These are phyloP conservation scores for Corynorhinus townsendii DNA, from an alignment of 2,113 vertebrate species.

Conservation along the genomic window DNA sequence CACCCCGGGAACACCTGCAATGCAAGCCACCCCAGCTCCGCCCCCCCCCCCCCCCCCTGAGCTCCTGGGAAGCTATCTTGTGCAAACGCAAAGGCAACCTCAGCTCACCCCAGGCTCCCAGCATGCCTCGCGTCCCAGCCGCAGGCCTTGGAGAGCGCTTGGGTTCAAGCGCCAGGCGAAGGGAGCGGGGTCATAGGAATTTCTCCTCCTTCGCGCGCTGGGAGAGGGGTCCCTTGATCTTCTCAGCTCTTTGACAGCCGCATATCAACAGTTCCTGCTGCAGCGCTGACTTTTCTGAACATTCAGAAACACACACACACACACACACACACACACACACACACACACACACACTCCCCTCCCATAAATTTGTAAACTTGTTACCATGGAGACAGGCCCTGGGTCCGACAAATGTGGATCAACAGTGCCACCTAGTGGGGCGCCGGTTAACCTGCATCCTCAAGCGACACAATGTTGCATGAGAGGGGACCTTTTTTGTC, in stretches of 20 bases:
- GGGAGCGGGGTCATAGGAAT: not conserved
- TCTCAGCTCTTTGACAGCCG: not conserved
- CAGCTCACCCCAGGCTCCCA: not conserved
- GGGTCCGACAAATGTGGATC: not conserved
- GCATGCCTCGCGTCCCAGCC: not conserved
- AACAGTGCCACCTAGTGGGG: constrained; percentile 57
- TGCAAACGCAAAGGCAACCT: not conserved
- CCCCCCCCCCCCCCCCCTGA: too few relatives aligned
- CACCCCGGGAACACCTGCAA: not conserved
- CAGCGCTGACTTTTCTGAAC: constrained; percentile 31
- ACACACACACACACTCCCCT: not conserved
- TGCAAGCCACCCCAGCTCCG: not conserved
- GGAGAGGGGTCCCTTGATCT: not conserved
- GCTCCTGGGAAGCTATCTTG: not conserved
- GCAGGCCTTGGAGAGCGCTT: not conserved
- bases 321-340: not conserved
- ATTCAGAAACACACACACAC: not conserved
- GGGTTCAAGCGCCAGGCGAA: not conserved
- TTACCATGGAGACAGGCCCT: constrained; percentile 52
- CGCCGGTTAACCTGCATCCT: not conserved
- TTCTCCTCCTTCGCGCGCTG: not conserved
- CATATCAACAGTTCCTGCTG: constrained; percentile 12
- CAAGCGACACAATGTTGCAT: not conserved
- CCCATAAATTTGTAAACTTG: constrained; percentile 17
- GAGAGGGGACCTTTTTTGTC: not conserved